Evolutionary conservation across 2,888 invertebrate species (phyloP).

Genomic region (Steromphala cineraria): DNA sequence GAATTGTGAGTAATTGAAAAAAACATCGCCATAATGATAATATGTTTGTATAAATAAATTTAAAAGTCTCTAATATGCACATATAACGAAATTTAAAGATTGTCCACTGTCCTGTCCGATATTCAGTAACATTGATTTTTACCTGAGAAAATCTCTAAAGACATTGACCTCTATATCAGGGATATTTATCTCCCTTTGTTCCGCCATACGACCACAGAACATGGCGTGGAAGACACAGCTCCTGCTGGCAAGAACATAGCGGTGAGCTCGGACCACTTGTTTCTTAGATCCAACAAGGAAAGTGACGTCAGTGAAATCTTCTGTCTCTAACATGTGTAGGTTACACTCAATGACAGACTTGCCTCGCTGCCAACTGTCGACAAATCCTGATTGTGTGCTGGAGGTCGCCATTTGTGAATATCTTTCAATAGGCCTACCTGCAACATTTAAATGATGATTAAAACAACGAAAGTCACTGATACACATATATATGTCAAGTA

Average conservation of each 20-base stretch:
- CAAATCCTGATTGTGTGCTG: not conserved
- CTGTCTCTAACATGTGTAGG: not conserved
- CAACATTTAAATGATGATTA: too few species aligned
- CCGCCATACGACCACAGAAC: not conserved
- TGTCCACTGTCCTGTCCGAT: too few species aligned
- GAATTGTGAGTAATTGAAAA: too few species aligned
- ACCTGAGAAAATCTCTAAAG: not conserved
- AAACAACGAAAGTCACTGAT: too few species aligned
- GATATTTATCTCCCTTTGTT: not conserved
- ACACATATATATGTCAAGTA: too few species aligned
- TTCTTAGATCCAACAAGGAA: constrained; percentile 38
- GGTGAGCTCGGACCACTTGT: constrained; percentile 39
- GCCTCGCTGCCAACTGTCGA: not conserved
- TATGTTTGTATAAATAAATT: too few species aligned
- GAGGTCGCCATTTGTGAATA: too few species aligned
- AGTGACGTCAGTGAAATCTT: constrained; percentile 37
- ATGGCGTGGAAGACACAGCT: constrained; percentile 29
- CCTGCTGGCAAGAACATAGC: constrained; percentile 39
- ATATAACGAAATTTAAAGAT: too few species aligned
- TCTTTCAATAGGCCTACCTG: too few species aligned
- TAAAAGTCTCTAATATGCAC: too few species aligned
- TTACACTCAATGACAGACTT: not conserved
- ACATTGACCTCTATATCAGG: not conserved
- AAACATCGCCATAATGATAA: too few species aligned
- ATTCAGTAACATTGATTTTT: too few species aligned